These are phyloP conservation scores for Albula glossodonta DNA, from an alignment of 2,113 vertebrate species.

Conservation along the genomic window DNA sequence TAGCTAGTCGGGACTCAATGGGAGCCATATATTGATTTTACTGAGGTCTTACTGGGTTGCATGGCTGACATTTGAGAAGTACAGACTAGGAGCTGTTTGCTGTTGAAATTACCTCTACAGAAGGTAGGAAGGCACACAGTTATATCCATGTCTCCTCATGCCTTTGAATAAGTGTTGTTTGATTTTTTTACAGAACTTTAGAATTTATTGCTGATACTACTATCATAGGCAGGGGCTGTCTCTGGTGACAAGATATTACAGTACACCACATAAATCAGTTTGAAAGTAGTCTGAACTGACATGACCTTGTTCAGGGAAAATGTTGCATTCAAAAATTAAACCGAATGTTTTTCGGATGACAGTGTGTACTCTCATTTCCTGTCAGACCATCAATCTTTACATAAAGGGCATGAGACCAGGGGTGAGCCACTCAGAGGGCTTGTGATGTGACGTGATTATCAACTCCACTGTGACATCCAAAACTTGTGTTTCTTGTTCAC, in stretches of 20 bases:
- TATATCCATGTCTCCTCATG: neutral
- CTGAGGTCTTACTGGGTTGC: constrained; percentile 7
- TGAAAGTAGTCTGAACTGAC: too few relatives aligned
- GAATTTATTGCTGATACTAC: neutral
- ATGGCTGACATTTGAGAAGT: constrained; percentile 15
- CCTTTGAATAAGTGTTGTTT: neutral
- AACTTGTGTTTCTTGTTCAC: too few relatives aligned
- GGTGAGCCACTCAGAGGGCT: too few relatives aligned
- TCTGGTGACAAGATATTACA: neutral
- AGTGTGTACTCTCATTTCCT: too few relatives aligned
- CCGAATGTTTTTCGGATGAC: neutral
- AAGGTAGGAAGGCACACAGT: neutral
- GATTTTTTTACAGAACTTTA: neutral
- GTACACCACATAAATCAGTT: neutral
- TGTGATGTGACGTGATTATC: too few relatives aligned
- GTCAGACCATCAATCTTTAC: too few relatives aligned
- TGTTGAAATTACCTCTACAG: neutral
- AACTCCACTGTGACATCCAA: too few relatives aligned
- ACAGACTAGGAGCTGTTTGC: neutral
- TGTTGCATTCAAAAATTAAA: neutral
- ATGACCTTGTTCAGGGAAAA: neutral
- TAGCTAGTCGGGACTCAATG: constrained; percentile 25
- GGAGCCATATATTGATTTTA: constrained; percentile 33
- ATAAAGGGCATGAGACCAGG: too few relatives aligned
- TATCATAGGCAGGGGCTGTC: neutral